A percentile compares a stretch with the other conserved stretches of the same genome.
Evolutionary conservation across 2,888 invertebrate species (phyloP).

Genomic region (Altica lythri): DNA sequence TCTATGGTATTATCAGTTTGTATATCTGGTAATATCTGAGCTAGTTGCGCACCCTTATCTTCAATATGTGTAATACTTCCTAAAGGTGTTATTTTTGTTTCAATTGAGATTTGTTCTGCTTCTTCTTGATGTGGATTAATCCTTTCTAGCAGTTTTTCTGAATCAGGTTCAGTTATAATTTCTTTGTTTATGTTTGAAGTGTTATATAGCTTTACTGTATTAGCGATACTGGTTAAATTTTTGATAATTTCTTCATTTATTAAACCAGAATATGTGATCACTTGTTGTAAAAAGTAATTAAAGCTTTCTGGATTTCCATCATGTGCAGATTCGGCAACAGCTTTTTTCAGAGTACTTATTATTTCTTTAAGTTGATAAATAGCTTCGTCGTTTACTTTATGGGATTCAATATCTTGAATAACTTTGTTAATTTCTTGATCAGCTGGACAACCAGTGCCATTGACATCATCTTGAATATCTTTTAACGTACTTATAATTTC

Average conservation of each 20-base stretch:
- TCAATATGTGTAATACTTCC: no score
- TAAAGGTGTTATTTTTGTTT: no score
- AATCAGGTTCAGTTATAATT: no score
- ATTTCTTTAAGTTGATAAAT: conserved; percentile 1
- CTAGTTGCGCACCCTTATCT: no score
- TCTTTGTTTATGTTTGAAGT: not conserved
- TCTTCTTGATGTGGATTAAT: not conserved
- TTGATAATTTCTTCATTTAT: not conserved
- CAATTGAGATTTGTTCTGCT: not conserved
- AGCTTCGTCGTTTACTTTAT: not conserved
- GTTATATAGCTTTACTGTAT: not conserved
- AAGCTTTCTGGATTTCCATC: not conserved
- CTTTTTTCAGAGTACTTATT: not conserved
- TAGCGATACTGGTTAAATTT: no score
- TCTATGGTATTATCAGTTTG: no score
- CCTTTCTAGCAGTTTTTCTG: no score
- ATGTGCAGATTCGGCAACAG: not conserved
- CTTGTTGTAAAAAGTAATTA: conserved; percentile 1
- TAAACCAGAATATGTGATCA: not conserved
- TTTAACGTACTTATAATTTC: not conserved
- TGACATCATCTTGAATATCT: not conserved
- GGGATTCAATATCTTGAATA: not conserved
- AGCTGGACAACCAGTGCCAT: not conserved
- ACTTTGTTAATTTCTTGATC: not conserved
- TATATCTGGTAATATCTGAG: no score